A percentile compares a stretch with the other conserved stretches of the same genome.
Conservation (phyloP, 1,140 invertebrate genomes). For the Leptoteleia sp. region DNA sequence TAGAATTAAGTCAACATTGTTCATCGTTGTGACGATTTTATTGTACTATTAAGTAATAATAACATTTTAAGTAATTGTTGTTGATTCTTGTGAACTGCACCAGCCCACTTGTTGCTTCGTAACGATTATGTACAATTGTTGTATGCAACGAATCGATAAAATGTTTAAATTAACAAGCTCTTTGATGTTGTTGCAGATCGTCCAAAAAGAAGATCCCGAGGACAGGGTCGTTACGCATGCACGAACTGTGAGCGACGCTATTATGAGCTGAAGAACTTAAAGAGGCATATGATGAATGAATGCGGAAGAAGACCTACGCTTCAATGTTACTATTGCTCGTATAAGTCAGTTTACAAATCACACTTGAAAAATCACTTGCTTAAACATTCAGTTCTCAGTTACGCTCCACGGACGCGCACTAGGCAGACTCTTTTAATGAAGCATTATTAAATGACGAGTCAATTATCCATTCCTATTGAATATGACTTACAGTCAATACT, state of each 20-base stretch:
- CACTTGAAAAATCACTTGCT: conserved; percentile 79
- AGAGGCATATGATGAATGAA: conserved; percentile 78
- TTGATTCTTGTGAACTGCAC: conserved; percentile 1
- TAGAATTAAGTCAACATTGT: conserved; percentile 15
- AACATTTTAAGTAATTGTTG: conserved; percentile 21
- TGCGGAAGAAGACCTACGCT: conserved; percentile 84
- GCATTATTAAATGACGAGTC: conserved; percentile 10
- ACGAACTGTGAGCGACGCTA: conserved; percentile 77
- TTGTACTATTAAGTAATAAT: conserved; percentile 37
- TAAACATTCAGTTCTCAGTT: conserved; percentile 67
- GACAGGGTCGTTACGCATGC: conserved; percentile 75
- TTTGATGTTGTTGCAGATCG: conserved; percentile 58
- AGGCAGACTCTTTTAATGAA: conserved; percentile 6
- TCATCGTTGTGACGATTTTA: conserved; percentile 24
- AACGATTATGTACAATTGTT: not conserved
- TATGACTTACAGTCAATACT: too few relatives aligned
- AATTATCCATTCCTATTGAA: conserved; percentile 2
- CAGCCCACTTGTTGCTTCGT: not conserved
- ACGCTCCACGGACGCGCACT: conserved; percentile 9
- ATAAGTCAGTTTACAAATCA: conserved; percentile 78
- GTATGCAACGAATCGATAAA: not conserved
- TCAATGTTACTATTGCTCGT: conserved; percentile 82
- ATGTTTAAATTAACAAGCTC: conserved; percentile 3
- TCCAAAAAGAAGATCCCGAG: conserved; percentile 70
- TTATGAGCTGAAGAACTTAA: conserved; percentile 76